Evolutionary conservation across 1,140 invertebrate species (phyloP).

Genomic region (Drosophila jambulina): DNA sequence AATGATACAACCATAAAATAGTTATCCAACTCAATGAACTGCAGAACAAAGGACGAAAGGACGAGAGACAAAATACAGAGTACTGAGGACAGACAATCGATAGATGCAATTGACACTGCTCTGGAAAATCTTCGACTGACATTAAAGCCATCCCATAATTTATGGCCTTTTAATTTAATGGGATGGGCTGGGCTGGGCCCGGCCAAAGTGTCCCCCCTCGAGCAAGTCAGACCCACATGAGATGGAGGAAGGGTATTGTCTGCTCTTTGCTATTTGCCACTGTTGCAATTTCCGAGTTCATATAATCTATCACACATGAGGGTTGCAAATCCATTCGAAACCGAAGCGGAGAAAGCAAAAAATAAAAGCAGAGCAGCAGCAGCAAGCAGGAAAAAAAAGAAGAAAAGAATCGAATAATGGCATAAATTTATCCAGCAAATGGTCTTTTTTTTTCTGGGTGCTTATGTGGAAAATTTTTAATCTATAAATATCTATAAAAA

Average conservation of each 20-base stretch:
- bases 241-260: slow-evolving; percentile 54
- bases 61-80: background rate
- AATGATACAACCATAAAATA: slow-evolving; percentile 69
- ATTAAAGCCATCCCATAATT: slow-evolving; percentile 76
- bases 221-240: slow-evolving; percentile 61
- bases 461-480: slow-evolving; percentile 81
- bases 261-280: slow-evolving; percentile 52
- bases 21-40: slow-evolving; percentile 69
- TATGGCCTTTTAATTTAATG: slow-evolving; percentile 85
- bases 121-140: slow-evolving; percentile 72
- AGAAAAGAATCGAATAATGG: slow-evolving; percentile 43
- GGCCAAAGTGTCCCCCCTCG: slow-evolving; percentile 53
- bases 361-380: slow-evolving; percentile 20
- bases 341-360: slow-evolving; percentile 29
- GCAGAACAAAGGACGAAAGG: slow-evolving; percentile 26
- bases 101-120: slow-evolving; percentile 73
- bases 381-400: slow-evolving; percentile 14
- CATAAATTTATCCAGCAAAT: slow-evolving; percentile 76
- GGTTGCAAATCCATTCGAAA: slow-evolving; percentile 60
- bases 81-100: slow-evolving; percentile 53
- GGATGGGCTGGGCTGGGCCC: slow-evolving; percentile 68
- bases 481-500: slow-evolving; percentile 84
- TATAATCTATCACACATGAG: slow-evolving; percentile 75
- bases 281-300: slow-evolving; percentile 77
- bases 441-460: slow-evolving; percentile 59